phyloP scores from a whole-genome alignment of 2,888 invertebrate species.

The Euclidia mi region DNA sequence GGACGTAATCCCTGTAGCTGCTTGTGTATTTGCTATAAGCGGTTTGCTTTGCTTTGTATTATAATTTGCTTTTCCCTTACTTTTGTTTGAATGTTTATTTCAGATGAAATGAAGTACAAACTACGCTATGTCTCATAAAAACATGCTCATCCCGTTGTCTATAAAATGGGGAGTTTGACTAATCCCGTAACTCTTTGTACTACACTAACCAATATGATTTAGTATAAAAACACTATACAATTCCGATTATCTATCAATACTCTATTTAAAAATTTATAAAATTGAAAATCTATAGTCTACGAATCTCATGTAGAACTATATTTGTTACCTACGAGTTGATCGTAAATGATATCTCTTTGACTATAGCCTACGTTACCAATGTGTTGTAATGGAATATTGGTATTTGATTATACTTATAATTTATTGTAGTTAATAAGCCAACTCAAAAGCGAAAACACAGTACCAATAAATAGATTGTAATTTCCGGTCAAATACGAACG shows the following conservation, averaged over 20 bases:
- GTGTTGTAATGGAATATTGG: slow-evolving; percentile 89
- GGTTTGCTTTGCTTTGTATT: slow-evolving; percentile 61
- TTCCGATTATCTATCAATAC: slow-evolving; percentile 68
- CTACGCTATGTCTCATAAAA: slow-evolving; percentile 77
- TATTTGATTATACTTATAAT: slow-evolving; percentile 60
- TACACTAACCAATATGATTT: slow-evolving; percentile 76
- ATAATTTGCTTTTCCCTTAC: slow-evolving; percentile 48
- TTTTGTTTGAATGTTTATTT: slow-evolving; percentile 42
- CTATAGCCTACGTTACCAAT: slow-evolving; percentile 71
- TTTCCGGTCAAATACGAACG: slow-evolving; percentile 49
- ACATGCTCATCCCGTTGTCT: slow-evolving; percentile 86
- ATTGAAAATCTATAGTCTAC: slow-evolving; percentile 72
- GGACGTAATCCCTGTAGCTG: slow-evolving; percentile 81
- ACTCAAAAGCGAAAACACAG: slow-evolving; percentile 65
- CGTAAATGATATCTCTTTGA: slow-evolving; percentile 59
- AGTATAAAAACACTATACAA: slow-evolving; percentile 70
- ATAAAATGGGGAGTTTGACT: slow-evolving; percentile 77
- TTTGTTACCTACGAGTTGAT: slow-evolving; percentile 66
- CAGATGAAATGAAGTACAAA: slow-evolving; percentile 65
- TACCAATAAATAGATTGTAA: slow-evolving; percentile 50
- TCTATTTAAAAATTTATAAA: slow-evolving; percentile 63
- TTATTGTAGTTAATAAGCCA: slow-evolving; percentile 57
- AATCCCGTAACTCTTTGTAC: slow-evolving; percentile 67
- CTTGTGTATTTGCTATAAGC: slow-evolving; percentile 89
- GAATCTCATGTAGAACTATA: slow-evolving; percentile 67